Evolutionary conservation across 2,797 vertebrate species (phyloP).

Genomic region (Alectoris magna): DNA sequence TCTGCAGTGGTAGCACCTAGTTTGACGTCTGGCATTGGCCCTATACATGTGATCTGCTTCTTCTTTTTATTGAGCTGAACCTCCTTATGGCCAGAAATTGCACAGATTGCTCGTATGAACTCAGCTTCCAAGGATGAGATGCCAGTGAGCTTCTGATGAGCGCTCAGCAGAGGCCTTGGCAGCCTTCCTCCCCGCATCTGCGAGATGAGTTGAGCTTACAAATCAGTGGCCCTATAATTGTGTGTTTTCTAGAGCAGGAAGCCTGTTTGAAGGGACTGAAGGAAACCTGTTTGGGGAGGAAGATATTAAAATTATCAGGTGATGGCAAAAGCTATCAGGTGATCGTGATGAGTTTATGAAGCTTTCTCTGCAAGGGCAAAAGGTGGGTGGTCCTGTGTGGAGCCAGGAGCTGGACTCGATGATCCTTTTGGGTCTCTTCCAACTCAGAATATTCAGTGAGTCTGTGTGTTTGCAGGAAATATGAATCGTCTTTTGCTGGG

Average conservation of each 20-base stretch:
- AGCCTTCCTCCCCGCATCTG: neutral
- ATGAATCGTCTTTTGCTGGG: neutral
- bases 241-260: neutral
- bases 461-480: neutral
- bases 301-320: rapidly evolving
- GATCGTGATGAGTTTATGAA: rapidly evolving
- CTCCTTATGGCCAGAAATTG: neutral
- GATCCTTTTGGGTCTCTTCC: too few relatives aligned
- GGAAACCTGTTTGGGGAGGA: neutral
- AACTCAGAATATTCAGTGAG: too few relatives aligned
- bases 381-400: too few relatives aligned
- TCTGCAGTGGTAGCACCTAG: neutral
- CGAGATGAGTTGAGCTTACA: neutral
- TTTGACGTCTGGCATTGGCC: neutral
- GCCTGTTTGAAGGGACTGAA: neutral
- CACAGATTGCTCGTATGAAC: neutral
- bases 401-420: too few relatives aligned
- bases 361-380: neutral
- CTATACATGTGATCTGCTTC: neutral
- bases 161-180: constrained; percentile 17
- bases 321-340: neutral
- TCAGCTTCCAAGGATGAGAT: neutral
- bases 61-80: neutral
- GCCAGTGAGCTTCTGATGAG: neutral
- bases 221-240: neutral